Base-by-base conservation (phyloP, 2,113 vertebrate species). In the Aldabrachelys gigantea region DNA sequence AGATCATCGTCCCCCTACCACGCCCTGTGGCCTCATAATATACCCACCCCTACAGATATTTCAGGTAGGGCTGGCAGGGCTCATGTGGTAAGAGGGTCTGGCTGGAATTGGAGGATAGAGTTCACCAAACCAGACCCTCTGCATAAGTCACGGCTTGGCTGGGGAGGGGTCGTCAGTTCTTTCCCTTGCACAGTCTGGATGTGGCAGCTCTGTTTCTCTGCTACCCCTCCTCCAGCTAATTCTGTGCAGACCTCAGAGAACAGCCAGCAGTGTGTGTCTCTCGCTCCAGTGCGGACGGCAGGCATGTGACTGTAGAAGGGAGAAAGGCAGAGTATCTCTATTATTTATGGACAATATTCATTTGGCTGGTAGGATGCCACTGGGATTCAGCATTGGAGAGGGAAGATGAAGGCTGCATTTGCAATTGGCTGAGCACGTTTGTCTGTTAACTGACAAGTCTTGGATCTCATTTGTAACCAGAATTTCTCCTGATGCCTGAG, bases 321-420 rank as follows among this genome's bases (percentile, higher is more conserved):
- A n/a, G 35, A 50, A 92, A 82, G 81, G 7, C 24, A 29, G n/a
- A 1, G 0, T 1, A 1, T 84, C 62, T 52, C 57, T 85, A 1
- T 94, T 92, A 87, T 92, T 96, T 90, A 76, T 56, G 47, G 35
- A 57, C 44, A 89, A 31, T 41, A 9, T 49, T 87, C 27, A 44
- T 89, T 90, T 95, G 56, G 47, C 53, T 94, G 87, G 24, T 69
- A 56, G 94, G 94, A 80, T 0, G 4, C 91, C 84, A 22, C 38
- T 84, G 85, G 62, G 85, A 94, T 88, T 85, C 91, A 91, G 69
- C 0, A 0, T 31, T 94, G 81, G 82, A 89, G 53, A 76, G 82
- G 31, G 85, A 85, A 78, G 21, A 84, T 72, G n/a, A 21, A 44
- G 59, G 8, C 53, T 54, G 53, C 79, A 35, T 59, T 83, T 54